Base-by-base conservation (phyloP, 2,113 vertebrate species). In the Triplophysa siluroides region DNA sequence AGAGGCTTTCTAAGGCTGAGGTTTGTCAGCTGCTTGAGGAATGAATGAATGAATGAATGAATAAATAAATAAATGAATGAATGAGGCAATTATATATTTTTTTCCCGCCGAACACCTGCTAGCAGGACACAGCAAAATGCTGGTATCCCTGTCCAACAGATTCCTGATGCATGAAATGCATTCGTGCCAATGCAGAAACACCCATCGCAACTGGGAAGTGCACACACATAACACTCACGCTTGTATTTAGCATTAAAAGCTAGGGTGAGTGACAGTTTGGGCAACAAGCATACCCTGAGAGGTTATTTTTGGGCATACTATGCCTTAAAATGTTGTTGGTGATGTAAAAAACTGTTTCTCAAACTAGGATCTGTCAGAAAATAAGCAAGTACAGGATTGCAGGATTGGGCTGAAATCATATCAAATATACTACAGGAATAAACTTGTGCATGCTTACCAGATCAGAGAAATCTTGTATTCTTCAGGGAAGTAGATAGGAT, bases 1-100 rank as follows among this genome's bases (percentile, higher is more conserved):
- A 85, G 78, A 85, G 71, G 68, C 67, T 81, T 72, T 82, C 60
- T 63, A 86, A 85, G 84, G 84, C 83, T 64, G 67, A 79, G 84
- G 65, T 78, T 78, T 83, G 41, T 81, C 60, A 82, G 43, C 68
- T 18, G 68, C 88, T 84, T 82, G 78, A 86, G 82, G 78, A 86
- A 87, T 7, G 33, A 38, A 38, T 38, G 33, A 38, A 38, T 38
- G 78, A 86, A 87, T 38, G 6, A 38, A 38, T 38, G 33, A 7
- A 38, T 38, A 6, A 7, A 38, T 29, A 3, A 1, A 26, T 26
- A 2, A 29, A 2, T 38, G 33, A 38, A 38, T 38, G 33, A 38
- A 38, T 38, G 33, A 38, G 29, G 5, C 29, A 38, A 1, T 38
- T 38, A 38, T 38, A 7, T 7, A 38, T 38, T 1, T 38, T 7